phyloP scores from a whole-genome alignment of 2,113 vertebrate genomes.

The Tragelaphus buxtoni region DNA sequence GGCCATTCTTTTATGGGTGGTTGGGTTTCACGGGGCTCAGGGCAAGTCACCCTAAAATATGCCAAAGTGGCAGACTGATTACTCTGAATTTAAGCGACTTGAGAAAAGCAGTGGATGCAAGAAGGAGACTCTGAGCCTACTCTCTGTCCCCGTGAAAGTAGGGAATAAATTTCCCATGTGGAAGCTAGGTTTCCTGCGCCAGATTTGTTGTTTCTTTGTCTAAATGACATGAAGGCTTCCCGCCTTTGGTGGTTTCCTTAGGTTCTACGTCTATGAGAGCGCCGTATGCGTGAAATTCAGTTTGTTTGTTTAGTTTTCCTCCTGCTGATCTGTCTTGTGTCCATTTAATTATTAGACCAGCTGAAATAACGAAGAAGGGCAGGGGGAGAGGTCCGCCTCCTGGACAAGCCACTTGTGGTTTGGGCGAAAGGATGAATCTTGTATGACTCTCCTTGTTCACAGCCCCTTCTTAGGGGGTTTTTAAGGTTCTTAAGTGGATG shows the following conservation, averaged over 20 bases:
- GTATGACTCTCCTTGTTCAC: fast-evolving
- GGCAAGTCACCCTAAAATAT: not conserved
- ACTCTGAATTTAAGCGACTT: not conserved
- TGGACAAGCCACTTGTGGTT: not conserved
- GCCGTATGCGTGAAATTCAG: not conserved
- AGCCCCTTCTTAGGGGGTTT: fast-evolving
- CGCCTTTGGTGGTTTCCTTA: not conserved
- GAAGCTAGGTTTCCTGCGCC: not conserved
- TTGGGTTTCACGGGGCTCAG: not conserved
- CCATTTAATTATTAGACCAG: not conserved
- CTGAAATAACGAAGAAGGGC: not conserved
- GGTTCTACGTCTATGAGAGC: not conserved
- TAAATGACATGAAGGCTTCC: not conserved
- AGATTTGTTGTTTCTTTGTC: not conserved
- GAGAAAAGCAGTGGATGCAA: not conserved
- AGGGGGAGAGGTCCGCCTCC: not conserved
- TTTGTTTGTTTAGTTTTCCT: not conserved
- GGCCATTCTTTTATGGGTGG: not conserved
- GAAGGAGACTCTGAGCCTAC: not conserved
- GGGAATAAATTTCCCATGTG: not conserved
- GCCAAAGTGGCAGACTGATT: not conserved
- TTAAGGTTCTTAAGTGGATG: not conserved
- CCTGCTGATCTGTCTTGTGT: not conserved
- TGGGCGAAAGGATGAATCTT: not conserved
- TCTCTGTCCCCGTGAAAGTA: not conserved